Conservation (phyloP, 2,113 vertebrate species). For the Festucalex cinctus region DNA sequence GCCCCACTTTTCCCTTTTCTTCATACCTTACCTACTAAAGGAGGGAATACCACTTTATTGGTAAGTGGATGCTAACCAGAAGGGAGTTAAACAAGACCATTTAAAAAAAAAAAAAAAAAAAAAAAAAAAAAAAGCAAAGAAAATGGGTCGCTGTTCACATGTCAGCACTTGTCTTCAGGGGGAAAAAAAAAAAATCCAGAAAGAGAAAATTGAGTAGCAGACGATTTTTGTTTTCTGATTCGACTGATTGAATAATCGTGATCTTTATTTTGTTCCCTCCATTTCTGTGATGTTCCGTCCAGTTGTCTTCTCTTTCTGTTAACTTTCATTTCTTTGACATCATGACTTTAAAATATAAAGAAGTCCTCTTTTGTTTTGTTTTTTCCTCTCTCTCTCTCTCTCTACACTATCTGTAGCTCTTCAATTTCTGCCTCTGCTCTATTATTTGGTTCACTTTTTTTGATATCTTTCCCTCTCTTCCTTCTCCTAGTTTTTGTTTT, state of each 20-base stretch:
- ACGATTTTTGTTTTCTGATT: slow-evolving; percentile 91
- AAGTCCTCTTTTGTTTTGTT: slow-evolving; percentile 74
- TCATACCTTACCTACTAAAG: slow-evolving; percentile 99
- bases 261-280: slow-evolving; percentile 86
- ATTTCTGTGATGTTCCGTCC: slow-evolving; percentile 86
- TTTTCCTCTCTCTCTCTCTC: slow-evolving; percentile 41
- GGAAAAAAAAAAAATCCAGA: slow-evolving; percentile 82
- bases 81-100: slow-evolving; percentile 96
- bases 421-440: slow-evolving; percentile 70
- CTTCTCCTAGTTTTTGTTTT: slow-evolving; percentile 50
- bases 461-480: slow-evolving; percentile 61
- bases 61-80: slow-evolving; percentile 99
- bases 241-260: slow-evolving; percentile 97
- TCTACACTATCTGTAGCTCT: slow-evolving; percentile 73
- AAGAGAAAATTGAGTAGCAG: slow-evolving; percentile 87
- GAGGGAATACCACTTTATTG: slow-evolving; percentile 99
- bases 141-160: slow-evolving; percentile 96
- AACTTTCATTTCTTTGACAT: slow-evolving; percentile 68
- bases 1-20: slow-evolving; percentile 99
- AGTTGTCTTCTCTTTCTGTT: slow-evolving; percentile 80
- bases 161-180: slow-evolving; percentile 92
- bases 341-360: slow-evolving; percentile 69
- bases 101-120: slow-evolving; percentile 50
- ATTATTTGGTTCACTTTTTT: slow-evolving; percentile 70
- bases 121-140: slow-evolving; percentile 60